phyloP scores from a whole-genome alignment of 1,140 invertebrate species.

The Drosophila kohkoa region DNA sequence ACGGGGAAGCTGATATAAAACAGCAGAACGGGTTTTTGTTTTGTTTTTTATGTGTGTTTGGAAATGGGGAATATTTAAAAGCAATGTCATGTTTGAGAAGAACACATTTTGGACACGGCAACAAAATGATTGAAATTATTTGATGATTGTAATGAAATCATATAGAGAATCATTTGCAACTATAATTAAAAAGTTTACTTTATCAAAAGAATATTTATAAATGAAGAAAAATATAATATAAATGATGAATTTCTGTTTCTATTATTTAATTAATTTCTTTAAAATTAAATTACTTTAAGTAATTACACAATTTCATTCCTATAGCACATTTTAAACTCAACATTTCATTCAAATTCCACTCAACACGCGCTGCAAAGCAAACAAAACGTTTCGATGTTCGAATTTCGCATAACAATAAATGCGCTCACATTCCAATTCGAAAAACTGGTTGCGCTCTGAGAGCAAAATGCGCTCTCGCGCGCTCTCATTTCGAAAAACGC shows the following conservation, averaged over 20 bases:
- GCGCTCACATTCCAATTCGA: conserved; percentile 6
- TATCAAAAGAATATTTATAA: too few relatives aligned
- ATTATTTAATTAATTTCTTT: neutral
- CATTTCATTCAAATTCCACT: conserved; percentile 6
- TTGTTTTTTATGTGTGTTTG: neutral
- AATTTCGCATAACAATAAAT: conserved; percentile 19
- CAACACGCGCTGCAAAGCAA: neutral
- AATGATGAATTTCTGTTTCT: neutral
- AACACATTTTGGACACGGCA: neutral
- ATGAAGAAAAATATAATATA: too few relatives aligned
- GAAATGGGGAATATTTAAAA: conserved; percentile 16
- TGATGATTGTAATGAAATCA: neutral
- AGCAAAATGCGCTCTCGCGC: conserved; percentile 8
- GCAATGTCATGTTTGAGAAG: conserved; percentile 5
- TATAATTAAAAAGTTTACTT: too few relatives aligned
- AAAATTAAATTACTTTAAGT: neutral
- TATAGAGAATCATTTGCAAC: too few relatives aligned
- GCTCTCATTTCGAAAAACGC: conserved; percentile 16
- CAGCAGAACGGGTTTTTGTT: conserved; percentile 40
- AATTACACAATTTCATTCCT: neutral
- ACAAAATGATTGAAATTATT: neutral
- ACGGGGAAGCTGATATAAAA: conserved; percentile 11
- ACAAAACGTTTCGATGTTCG: conserved; percentile 9
- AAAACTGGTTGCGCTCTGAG: conserved; percentile 5
- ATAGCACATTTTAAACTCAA: neutral